Percentiles rank a stretch among this genome's conserved stretches.
These are phyloP conservation scores for Proales similis DNA, from an alignment of 1,140 invertebrate species.

Conservation along the genomic window DNA sequence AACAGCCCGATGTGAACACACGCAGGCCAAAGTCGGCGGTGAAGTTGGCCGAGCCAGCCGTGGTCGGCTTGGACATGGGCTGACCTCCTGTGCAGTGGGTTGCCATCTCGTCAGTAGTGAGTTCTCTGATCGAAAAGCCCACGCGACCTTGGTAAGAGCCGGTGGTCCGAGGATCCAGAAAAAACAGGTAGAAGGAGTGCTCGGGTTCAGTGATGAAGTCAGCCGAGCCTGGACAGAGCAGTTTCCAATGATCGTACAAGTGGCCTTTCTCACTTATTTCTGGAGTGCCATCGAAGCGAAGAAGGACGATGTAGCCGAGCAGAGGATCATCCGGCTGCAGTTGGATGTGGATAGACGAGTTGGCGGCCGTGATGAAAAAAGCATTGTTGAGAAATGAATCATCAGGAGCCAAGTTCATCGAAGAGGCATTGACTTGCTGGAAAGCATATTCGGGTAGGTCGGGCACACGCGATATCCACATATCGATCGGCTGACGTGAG, in stretches of 20 bases:
- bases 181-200: not conserved
- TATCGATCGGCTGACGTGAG: constrained; percentile 5
- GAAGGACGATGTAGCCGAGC: constrained; percentile 3
- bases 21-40: constrained; percentile 40
- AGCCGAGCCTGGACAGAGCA: not conserved
- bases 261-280: not conserved
- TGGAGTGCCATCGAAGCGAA: not conserved
- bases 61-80: not conserved
- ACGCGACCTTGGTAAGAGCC: not conserved
- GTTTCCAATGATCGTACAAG: constrained; percentile 10
- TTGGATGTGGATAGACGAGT: constrained; percentile 16
- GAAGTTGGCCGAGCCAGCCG: constrained; percentile 28
- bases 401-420: not conserved
- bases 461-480: constrained; percentile 27
- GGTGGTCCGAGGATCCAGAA: not conserved
- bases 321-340: not conserved
- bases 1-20: constrained; percentile 39
- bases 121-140: not conserved
- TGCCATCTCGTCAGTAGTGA: not conserved
- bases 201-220: not conserved
- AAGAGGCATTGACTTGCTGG: not conserved
- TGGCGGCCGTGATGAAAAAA: constrained; percentile 4
- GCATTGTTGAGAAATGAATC: constrained; percentile 22
- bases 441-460: not conserved
- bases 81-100: not conserved